Evolutionary conservation across 2,888 invertebrate species (phyloP), one percentile per base, ranked within the genome.

Genomic region (Chrysolina americana): DNA sequence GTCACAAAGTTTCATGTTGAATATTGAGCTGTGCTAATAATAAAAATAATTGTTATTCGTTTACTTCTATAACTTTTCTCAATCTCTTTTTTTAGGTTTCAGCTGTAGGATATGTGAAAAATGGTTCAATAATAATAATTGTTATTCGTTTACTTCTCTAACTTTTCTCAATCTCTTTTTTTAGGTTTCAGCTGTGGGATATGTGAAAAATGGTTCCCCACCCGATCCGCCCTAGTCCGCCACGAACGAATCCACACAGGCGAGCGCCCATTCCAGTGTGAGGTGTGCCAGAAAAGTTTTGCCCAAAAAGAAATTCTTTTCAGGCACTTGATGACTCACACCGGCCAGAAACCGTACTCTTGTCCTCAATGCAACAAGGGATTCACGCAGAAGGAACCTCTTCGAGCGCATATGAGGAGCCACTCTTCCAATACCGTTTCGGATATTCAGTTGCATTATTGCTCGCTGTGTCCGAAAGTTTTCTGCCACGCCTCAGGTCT

Each of bases 281-380:
- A 89, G 1, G 85, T 89, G 13, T 93, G 93, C 80, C 90, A 90
- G 56, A 90, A 91, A 76, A 91, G 91, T 65, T 95, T 95, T 86
- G 91, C 93, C n/a, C 95, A 95, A 87, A 92, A 92, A 71, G 93
- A 93, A 85, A 93, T 94, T 79, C 88, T 93, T 65, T 90, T 89
- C 77, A 76, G 81, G 41, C 94, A 94, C 85, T 86, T 90, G 82
- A 90, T 92, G 85, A 90, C 89, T 0, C 91, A 91, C 77, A 89
- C 90, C 0, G 90, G 91, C 28, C 89, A 90, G 68, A 93, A 93
- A 74, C 94, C 94, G 10, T 92, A 92, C 88, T 89, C 89, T 78
- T 95, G 95, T 84, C 86, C 89, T 0, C 87, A 88, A 76, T 95
- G 95, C 82, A 89, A 90, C 0, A 92, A 92, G 84, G 91, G 79